These are phyloP conservation scores for Meteorus sp. DNA, from an alignment of 1,140 invertebrate genomes.

Conservation along the genomic window DNA sequence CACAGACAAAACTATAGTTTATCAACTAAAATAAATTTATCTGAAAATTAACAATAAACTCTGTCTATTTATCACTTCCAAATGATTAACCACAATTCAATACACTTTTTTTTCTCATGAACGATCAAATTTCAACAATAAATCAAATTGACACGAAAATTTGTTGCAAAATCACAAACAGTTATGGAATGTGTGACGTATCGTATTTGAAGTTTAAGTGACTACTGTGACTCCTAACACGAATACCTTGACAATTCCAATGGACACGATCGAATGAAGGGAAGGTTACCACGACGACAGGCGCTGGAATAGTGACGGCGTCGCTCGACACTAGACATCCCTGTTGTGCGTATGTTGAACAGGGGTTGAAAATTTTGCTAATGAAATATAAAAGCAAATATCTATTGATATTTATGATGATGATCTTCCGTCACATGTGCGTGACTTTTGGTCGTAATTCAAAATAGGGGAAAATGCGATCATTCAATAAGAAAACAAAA, in stretches of 20 bases:
- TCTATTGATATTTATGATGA: background rate
- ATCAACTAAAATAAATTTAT: too few relatives aligned
- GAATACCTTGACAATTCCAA: conserved; percentile 19
- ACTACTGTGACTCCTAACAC: background rate
- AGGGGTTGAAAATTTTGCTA: background rate
- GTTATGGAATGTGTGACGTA: too few relatives aligned
- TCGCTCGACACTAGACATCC: conserved; percentile 1
- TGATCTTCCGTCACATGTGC: background rate
- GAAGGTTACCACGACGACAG: conserved; percentile 22
- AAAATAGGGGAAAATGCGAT: conserved; percentile 6
- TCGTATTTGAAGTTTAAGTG: background rate
- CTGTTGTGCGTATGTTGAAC: background rate
- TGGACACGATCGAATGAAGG: conserved; percentile 5
- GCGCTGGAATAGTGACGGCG: conserved; percentile 4
- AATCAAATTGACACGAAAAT: too few relatives aligned
- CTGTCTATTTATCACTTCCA: too few relatives aligned
- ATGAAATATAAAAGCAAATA: background rate
- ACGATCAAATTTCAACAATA: too few relatives aligned
- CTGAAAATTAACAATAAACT: too few relatives aligned
- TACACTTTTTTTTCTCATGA: too few relatives aligned
- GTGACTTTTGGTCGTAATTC: too few relatives aligned
- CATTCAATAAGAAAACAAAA: too few relatives aligned
- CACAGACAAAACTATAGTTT: too few relatives aligned
- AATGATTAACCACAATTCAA: too few relatives aligned
- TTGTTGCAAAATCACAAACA: too few relatives aligned